These are phyloP conservation scores for Anguilla rostrata DNA, from an alignment of 2,113 vertebrate species.

Conservation along the genomic window DNA sequence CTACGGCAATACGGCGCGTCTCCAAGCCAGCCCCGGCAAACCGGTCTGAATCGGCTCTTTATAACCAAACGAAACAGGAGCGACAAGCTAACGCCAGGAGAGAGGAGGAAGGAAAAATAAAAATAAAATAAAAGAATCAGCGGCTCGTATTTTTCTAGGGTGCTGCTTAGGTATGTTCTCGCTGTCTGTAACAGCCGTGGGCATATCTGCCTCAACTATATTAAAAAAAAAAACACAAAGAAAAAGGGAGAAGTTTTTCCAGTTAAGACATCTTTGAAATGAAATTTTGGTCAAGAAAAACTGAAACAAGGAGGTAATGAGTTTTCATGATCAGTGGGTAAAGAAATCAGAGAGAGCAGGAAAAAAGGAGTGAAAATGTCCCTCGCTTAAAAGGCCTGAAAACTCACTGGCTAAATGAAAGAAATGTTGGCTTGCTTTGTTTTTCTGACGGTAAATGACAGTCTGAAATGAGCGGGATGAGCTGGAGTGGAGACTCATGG, in stretches of 20 bases:
- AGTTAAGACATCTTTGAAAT: not conserved
- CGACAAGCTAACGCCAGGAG: not conserved
- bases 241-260: not conserved
- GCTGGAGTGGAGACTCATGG: conserved; percentile 7
- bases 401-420: not conserved
- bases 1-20: not conserved
- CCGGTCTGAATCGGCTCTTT: not conserved
- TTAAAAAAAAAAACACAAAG: too few relatives aligned
- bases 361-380: not conserved
- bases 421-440: not conserved
- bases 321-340: not conserved
- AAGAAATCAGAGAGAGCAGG: not conserved
- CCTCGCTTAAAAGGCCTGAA: too few relatives aligned
- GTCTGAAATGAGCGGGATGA: not conserved
- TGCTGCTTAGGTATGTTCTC: not conserved
- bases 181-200: not conserved
- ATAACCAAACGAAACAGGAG: not conserved
- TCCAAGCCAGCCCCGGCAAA: not conserved
- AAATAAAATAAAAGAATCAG: not conserved
- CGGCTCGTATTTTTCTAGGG: not conserved
- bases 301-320: not conserved
- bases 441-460: not conserved
- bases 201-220: not conserved
- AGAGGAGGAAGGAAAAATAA: not conserved
- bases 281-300: not conserved